A percentile compares a stretch with the other conserved stretches of the same genome.
Evolutionary conservation across 1,140 invertebrate genomes (phyloP).

Genomic region (Parasteatoda tepidariorum): DNA sequence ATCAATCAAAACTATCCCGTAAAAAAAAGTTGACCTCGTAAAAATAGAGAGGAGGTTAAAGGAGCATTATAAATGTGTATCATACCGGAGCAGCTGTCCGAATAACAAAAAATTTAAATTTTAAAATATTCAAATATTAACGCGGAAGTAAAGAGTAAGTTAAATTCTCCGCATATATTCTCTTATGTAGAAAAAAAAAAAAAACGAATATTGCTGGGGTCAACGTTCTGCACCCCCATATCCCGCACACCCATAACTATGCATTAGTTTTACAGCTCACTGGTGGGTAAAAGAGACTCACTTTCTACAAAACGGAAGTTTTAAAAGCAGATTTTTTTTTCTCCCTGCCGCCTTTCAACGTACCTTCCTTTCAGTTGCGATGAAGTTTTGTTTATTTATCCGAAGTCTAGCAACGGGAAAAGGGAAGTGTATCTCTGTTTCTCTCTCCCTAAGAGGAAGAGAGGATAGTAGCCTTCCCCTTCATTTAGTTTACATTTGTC

Average conservation of each 20-base stretch:
- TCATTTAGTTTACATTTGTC: neutral
- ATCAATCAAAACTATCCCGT: too few species aligned
- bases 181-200: too few species aligned
- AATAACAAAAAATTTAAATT: neutral
- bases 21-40: too few species aligned
- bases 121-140: neutral
- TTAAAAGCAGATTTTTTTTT: constrained; percentile 39
- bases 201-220: constrained; percentile 20
- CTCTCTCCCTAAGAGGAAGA: neutral
- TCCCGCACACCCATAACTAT: constrained; percentile 33
- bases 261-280: constrained; percentile 37
- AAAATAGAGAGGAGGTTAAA: too few species aligned
- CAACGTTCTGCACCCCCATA: constrained; percentile 51
- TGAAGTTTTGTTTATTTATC: constrained; percentile 54
- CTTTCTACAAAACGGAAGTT: constrained; percentile 57
- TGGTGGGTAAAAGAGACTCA: constrained; percentile 20
- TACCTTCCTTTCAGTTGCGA: neutral
- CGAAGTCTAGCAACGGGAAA: constrained; percentile 15
- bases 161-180: neutral
- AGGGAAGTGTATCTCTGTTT: neutral
- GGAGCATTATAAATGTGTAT: too few species aligned
- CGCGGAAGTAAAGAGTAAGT: neutral
- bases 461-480: constrained; percentile 1
- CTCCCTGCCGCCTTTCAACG: constrained; percentile 35
- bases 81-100: too few species aligned